Conservation (phyloP, 2,888 invertebrate species). For the Cephus nigrinus region DNA sequence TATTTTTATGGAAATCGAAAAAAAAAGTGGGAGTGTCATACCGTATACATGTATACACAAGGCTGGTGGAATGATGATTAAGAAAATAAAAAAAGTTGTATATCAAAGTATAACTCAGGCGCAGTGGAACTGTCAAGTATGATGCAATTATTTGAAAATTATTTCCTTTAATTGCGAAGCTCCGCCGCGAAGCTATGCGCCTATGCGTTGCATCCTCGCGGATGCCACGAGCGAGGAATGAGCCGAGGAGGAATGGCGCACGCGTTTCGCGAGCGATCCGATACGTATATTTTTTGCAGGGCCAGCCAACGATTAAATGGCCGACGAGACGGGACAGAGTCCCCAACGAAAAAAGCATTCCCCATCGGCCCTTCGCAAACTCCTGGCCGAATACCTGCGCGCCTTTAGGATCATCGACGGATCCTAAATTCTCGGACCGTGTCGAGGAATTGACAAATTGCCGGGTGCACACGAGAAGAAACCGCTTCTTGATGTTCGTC, state of each 20-base stretch:
- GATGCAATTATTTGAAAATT: conserved; percentile 38
- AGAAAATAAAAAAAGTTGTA: background rate
- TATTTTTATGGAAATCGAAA: background rate
- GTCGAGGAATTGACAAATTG: conserved; percentile 17
- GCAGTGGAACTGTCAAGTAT: background rate
- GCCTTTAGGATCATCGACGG: background rate
- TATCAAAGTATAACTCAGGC: background rate
- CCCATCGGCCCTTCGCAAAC: conserved; percentile 6
- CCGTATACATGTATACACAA: background rate
- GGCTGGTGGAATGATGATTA: background rate
- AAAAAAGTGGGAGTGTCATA: no score
- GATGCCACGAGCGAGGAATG: background rate
- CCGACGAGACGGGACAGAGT: conserved; percentile 12
- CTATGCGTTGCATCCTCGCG: background rate
- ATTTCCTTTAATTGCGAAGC: conserved; percentile 39
- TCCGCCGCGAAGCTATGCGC: background rate
- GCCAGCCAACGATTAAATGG: conserved; percentile 11
- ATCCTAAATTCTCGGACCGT: background rate
- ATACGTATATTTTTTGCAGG: background rate
- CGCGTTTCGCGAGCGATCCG: conserved; percentile 8
- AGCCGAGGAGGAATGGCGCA: conserved; percentile 7
- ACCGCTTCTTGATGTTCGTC: conserved; percentile 7
- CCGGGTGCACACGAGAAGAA: conserved; percentile 6
- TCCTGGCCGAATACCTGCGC: conserved; percentile 3
- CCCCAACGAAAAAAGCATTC: conserved; percentile 11